Evolutionary conservation across 2,888 invertebrate genomes (phyloP).

Genomic region (Liposcelis brunnea): DNA sequence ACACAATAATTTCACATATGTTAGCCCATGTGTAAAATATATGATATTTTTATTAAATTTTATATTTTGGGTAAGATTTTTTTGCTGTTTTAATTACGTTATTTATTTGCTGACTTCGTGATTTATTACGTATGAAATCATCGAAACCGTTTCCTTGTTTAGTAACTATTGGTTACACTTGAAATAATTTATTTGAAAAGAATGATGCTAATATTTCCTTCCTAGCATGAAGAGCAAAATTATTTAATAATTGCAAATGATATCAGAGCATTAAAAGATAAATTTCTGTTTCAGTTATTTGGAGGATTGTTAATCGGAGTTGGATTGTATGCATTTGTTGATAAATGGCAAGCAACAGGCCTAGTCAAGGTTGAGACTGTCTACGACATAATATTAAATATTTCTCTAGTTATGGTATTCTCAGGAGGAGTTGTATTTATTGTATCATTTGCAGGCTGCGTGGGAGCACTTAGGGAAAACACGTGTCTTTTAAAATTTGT

Average conservation of each 20-base stretch:
- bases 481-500: slow-evolving; percentile 82
- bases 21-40: slow-evolving; percentile 77
- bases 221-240: too few species aligned
- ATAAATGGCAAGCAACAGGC: slow-evolving; percentile 81
- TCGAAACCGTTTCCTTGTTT: slow-evolving; percentile 1
- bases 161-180: slow-evolving; percentile 8
- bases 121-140: background rate
- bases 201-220: too few species aligned
- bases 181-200: slow-evolving; percentile 8
- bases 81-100: background rate
- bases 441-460: slow-evolving; percentile 85
- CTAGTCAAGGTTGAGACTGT: slow-evolving; percentile 68
- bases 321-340: slow-evolving; percentile 79
- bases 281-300: slow-evolving; percentile 46
- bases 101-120: slow-evolving; percentile 9
- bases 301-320: slow-evolving; percentile 74
- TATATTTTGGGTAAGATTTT: slow-evolving; percentile 65
- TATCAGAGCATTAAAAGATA: too few species aligned
- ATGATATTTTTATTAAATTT: slow-evolving; percentile 79
- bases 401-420: slow-evolving; percentile 78
- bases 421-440: slow-evolving; percentile 81
- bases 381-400: slow-evolving; percentile 71
- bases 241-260: too few species aligned
- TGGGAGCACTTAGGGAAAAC: slow-evolving; percentile 80
- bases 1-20: slow-evolving; percentile 57